Evolutionary conservation across 2,113 vertebrate genomes (phyloP), one percentile per base, ranked within the genome.

Genomic region (Sminthopsis crassicaudata): DNA sequence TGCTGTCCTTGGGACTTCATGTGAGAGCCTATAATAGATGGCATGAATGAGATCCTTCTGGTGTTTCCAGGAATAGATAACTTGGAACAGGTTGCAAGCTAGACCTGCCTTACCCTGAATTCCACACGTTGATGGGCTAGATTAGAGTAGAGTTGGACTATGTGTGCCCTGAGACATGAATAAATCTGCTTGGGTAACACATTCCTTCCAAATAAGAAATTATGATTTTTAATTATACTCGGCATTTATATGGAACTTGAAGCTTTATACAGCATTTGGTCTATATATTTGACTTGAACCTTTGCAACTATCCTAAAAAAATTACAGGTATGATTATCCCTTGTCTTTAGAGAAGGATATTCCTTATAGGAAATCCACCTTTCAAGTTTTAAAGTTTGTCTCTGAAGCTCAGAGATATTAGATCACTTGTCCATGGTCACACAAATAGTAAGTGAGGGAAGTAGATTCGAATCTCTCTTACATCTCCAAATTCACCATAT

Each of bases 171-270:
- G 67, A 42, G 67, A 84, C n/a, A 84, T 42, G n/a, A 84, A 84
- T 42, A 84, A 93, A 23, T 90, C 53, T 60, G 7, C 22, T 84
- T 91, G 2, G 90, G 8, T 42, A 84, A 90, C 51, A 10, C 57
- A 95, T 93, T 93, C 6, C 14, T 90, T 57, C 9, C 89, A 96
- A n/a, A 90, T 94, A 30, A 93, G 93, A 96, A 94, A 84, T 14
- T 27, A 25, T 52, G 27, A 42, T 84, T 42, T 8, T 42, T 84
- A 22, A 42, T 84, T 84, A 84, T 42, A 84, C 2, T 84, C 42
- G 2, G n/a, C n/a, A 84, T 84, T 84, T 84, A 84, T 14, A 84
- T 42, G 36, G 4, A 14, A 76, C 67, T 84, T 84, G 8, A n/a
- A 84, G 36, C 0, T 84, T n/a, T 84, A 42, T 19, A 84, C 19